Evolutionary conservation across 2,888 invertebrate genomes (phyloP), one percentile per base, ranked within the genome.

Genomic region (Aspidiotus destructor): DNA sequence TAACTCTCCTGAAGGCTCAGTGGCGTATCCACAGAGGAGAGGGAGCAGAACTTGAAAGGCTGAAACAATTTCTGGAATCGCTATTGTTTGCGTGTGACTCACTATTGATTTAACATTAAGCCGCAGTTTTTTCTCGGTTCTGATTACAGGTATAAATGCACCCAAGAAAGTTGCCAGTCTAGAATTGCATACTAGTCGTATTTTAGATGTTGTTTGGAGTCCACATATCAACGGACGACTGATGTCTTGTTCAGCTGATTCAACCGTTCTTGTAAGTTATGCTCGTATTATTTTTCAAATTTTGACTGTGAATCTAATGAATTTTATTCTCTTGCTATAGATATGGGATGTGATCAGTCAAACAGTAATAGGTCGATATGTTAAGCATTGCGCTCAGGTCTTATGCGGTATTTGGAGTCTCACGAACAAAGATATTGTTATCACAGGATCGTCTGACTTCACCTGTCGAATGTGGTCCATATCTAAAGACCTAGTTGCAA

Each of bases 231-330:
- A 85, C 69, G 84, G 81, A 0, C 77, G 80, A 60, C 77, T 92
- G 58, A 81, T 86, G 8, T 84, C 88, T 5, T 84, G 84, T 0
- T 85, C 87, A 1, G 86, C 84, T 71, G 89, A 90, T 76, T 78
- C 80, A 40, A 83, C 85, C 42, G 84, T 85, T 40, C 82, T 86
- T 78, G 88, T 89, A 77, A 76, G 72, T 71, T 13, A 6, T 6
- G 8, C 42, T 17, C n/a, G 7, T 7, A 15, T 54, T 64, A 41
- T 55, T 52, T 48, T 52, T 17, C 52, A n/a, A 48, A 17, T 62
- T 48, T 62, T 16, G 11, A n/a, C 28, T 11, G 7, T 1, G 58
- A 16, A 57, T 11, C 28, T 16, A 57, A 57, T 16, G 11, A 48
- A 2, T 48, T 64, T 67, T 41, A 58, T 71, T 73, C 67, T 70